Evolutionary conservation across 2,113 vertebrate genomes (phyloP).

Genomic region (Chloroceryle aenea): DNA sequence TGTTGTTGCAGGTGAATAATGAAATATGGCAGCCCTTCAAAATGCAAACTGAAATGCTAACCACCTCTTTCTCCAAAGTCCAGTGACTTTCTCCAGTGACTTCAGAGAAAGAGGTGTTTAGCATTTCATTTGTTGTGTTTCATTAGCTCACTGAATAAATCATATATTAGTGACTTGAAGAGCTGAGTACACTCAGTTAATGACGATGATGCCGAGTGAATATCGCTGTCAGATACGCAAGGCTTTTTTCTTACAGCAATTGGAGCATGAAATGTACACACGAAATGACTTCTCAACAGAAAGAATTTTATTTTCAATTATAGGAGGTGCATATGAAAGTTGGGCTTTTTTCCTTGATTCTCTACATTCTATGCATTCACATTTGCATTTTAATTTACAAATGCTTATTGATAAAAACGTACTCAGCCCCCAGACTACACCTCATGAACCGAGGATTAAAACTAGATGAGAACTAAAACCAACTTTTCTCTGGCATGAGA

Average conservation of each 20-base stretch:
- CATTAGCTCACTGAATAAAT: slow-evolving; percentile 2
- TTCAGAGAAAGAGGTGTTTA: background rate
- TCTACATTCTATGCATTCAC: background rate
- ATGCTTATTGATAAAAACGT: background rate
- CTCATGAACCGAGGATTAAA: background rate
- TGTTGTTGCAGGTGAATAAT: background rate
- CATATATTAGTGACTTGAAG: background rate
- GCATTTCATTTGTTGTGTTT: background rate
- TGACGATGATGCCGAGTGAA: slow-evolving; percentile 47
- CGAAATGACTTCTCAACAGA: background rate
- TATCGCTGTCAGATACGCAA: background rate
- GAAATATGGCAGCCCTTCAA: background rate
- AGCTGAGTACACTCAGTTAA: background rate
- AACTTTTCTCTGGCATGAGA: background rate
- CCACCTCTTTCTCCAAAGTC: background rate
- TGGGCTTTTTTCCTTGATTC: background rate
- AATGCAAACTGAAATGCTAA: background rate
- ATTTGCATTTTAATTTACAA: slow-evolving; percentile 11
- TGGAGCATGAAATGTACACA: slow-evolving; percentile 10
- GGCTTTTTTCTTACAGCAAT: background rate
- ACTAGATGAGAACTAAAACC: background rate
- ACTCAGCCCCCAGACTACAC: background rate
- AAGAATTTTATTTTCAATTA: background rate
- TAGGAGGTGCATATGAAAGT: background rate
- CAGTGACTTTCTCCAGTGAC: background rate